Evolutionary conservation across 2,797 vertebrate species (phyloP).

Genomic region (Hippoglossus hippoglossus): DNA sequence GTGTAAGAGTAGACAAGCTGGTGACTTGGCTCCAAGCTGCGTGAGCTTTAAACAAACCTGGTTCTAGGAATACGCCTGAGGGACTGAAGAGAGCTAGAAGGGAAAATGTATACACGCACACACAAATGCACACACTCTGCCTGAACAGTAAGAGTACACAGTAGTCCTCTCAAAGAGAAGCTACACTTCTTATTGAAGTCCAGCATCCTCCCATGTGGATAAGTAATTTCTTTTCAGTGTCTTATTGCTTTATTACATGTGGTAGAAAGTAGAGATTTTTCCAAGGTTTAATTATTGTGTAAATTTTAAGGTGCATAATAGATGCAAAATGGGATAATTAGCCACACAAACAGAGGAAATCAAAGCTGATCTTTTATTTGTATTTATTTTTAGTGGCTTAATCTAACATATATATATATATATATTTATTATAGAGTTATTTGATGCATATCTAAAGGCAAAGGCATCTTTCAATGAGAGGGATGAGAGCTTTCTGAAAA

Average conservation of each 20-base stretch:
- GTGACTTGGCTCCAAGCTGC: constrained; percentile 29
- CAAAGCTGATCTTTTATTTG: too few relatives aligned
- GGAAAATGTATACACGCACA: constrained; percentile 46
- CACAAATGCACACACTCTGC: constrained; percentile 32
- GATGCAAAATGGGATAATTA: neutral
- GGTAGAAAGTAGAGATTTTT: neutral
- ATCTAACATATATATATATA: too few relatives aligned
- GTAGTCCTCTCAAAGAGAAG: constrained; percentile 23
- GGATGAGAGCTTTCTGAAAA: too few relatives aligned
- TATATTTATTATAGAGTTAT: too few relatives aligned
- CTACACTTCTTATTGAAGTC: constrained; percentile 1
- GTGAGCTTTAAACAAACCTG: constrained; percentile 62
- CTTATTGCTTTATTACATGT: neutral
- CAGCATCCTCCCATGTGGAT: constrained; percentile 10
- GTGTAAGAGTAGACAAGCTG: constrained; percentile 5
- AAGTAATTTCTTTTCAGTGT: neutral
- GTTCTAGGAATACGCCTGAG: constrained; percentile 60
- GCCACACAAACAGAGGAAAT: too few relatives aligned
- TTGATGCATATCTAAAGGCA: too few relatives aligned
- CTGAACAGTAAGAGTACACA: constrained; percentile 25
- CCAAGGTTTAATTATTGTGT: neutral
- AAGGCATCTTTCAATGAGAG: too few relatives aligned
- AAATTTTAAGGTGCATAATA: too few relatives aligned
- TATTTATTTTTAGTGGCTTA: too few relatives aligned
- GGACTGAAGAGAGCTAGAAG: constrained; percentile 43